Evolutionary conservation across 2,113 vertebrate species (phyloP).

Genomic region (Poicephalus meyeri): DNA sequence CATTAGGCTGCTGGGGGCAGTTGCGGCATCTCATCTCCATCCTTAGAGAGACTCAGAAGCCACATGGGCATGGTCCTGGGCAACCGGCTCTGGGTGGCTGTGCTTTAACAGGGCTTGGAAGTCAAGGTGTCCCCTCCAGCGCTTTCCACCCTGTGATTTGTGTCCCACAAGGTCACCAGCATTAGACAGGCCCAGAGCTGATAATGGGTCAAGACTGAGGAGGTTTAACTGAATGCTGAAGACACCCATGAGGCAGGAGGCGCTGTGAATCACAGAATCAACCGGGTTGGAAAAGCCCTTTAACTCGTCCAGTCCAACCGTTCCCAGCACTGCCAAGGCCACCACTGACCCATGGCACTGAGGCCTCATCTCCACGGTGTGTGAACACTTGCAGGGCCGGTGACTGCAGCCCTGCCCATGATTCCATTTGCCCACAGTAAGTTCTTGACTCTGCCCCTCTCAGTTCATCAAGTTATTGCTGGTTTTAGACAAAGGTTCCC

Average conservation of each 20-base stretch:
- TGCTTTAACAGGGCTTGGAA: no score
- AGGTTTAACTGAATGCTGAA: accelerated
- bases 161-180: accelerated
- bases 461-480: not conserved
- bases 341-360: no score
- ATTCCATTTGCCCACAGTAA: not conserved
- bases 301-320: not conserved
- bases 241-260: accelerated
- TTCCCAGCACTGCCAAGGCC: no score
- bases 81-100: no score
- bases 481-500: not conserved
- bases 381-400: no score
- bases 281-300: not conserved
- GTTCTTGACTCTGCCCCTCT: not conserved
- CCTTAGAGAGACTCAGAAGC: not conserved
- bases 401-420: no score
- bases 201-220: accelerated
- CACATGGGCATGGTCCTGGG: accelerated
- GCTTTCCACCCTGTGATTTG: accelerated
- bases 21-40: not conserved
- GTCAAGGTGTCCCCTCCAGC: not conserved
- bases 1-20: not conserved
- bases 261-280: not conserved
- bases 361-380: no score
- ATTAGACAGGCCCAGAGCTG: accelerated